These are phyloP conservation scores for Drosophila auraria DNA, from an alignment of 1,140 invertebrate genomes.

Conservation along the genomic window DNA sequence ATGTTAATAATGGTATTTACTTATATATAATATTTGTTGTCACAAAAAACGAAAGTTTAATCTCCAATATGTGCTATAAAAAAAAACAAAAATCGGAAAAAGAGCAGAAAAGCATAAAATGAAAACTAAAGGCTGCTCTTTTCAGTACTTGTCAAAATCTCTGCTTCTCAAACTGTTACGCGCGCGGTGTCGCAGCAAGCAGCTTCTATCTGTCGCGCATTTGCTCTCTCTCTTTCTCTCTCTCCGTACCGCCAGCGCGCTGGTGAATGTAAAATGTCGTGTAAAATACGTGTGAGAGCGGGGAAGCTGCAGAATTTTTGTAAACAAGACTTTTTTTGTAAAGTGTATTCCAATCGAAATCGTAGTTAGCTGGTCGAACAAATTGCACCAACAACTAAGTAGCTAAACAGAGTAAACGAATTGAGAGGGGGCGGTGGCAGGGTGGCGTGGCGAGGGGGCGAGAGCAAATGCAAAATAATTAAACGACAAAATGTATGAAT, in stretches of 20 bases:
- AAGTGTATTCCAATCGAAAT: slow-evolving; percentile 30
- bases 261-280: slow-evolving; percentile 26
- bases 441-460: not conserved
- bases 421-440: slow-evolving; percentile 7
- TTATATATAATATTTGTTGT: slow-evolving; percentile 63
- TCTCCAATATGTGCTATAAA: slow-evolving; percentile 76
- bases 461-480: slow-evolving; percentile 61
- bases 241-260: too few species aligned
- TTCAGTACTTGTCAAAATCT: slow-evolving; percentile 54
- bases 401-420: slow-evolving; percentile 33
- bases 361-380: slow-evolving; percentile 44
- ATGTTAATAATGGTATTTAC: slow-evolving; percentile 72
- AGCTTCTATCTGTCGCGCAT: slow-evolving; percentile 33
- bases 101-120: slow-evolving; percentile 21
- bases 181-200: slow-evolving; percentile 16
- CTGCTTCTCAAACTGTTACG: slow-evolving; percentile 65
- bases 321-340: slow-evolving; percentile 35
- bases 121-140: slow-evolving; percentile 22
- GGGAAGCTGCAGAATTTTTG: slow-evolving; percentile 15
- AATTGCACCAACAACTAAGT: slow-evolving; percentile 45
- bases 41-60: slow-evolving; percentile 53
- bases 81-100: slow-evolving; percentile 15
- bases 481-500: slow-evolving; percentile 73
- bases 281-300: slow-evolving; percentile 28
- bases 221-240: slow-evolving; percentile 11